phyloP scores from a whole-genome alignment of 2,113 vertebrate species.

The Pluvialis apricaria region DNA sequence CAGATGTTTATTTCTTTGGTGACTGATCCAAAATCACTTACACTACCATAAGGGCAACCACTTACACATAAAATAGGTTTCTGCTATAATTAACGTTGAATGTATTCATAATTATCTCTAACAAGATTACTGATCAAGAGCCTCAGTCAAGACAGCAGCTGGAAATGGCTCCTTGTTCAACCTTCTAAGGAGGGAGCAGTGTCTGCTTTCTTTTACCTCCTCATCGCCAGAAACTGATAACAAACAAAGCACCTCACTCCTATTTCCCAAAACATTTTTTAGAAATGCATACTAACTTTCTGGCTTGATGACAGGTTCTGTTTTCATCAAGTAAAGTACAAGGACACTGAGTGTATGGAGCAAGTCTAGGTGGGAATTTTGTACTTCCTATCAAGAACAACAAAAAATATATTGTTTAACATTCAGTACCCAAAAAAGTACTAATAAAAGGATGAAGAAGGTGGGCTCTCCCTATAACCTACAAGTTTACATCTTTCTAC shows the following conservation, averaged over 20 bases:
- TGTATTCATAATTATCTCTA: constrained; percentile 6
- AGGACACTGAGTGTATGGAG: neutral
- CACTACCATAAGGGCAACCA: constrained; percentile 29
- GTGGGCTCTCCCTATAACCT: neutral
- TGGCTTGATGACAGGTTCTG: neutral
- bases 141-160: neutral
- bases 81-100: constrained; percentile 23
- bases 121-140: constrained; percentile 19
- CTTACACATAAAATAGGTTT: constrained; percentile 13
- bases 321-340: neutral
- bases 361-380: neutral
- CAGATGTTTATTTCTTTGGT: constrained; percentile 47
- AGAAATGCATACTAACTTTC: neutral
- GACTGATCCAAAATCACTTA: neutral
- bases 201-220: neutral
- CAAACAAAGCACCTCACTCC: neutral
- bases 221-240: neutral
- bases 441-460: neutral
- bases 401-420: neutral
- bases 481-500: neutral
- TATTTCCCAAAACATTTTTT: neutral
- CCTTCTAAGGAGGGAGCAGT: neutral
- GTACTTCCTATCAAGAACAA: neutral
- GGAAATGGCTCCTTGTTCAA: neutral
- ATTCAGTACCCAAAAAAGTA: neutral